Base-by-base conservation (phyloP, 2,113 vertebrate genomes). In the Colaptes auratus region DNA sequence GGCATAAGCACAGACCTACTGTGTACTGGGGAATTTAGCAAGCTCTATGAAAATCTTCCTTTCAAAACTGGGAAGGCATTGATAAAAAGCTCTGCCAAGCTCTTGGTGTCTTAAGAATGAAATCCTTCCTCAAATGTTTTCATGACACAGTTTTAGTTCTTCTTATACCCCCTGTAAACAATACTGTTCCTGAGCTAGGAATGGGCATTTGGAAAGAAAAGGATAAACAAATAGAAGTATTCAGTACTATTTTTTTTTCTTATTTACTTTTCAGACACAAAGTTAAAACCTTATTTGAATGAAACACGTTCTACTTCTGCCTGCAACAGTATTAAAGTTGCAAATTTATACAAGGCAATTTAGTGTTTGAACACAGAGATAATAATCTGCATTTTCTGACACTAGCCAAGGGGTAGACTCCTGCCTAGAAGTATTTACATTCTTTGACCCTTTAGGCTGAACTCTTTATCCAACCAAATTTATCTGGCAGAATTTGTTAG, bases 201-300 rank as follows among this genome's bases (percentile, higher is more conserved):
- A 70, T 10, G n/a, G 53, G 65, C 44, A 72, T 64, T 78, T 61
- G 74, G 76, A 83, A 96, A 95, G 78, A 78, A 94, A 66, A 86
- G 63, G 24, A 71, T 90, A 95, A 96, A 70, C 55, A 87, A 89
- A 39, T 23, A 90, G 33, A 48, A 92, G 58, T 79, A 78, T 88
- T 60, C 36, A 80, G 66, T 63, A 72, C 39, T 75, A 31, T 5
- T 6, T 12, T 46, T 75, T 65, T 52, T 50, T 20, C 50, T 33
- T 15, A 12, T 31, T 30, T 2, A 31, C 75, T 91, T 85, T 64
- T 91, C 48, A 81, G 15, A 56, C 82, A 80, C 20, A 56, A 48
- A 81, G 66, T 85, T 74, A 82, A 80, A 65, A 20, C n/a, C 46
- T 91, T 92, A 83, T 91, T 93, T 96, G 93, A 96, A 92, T 85